Base-by-base conservation (phyloP, 2,113 vertebrate genomes). In the Planiliza haematocheilus region DNA sequence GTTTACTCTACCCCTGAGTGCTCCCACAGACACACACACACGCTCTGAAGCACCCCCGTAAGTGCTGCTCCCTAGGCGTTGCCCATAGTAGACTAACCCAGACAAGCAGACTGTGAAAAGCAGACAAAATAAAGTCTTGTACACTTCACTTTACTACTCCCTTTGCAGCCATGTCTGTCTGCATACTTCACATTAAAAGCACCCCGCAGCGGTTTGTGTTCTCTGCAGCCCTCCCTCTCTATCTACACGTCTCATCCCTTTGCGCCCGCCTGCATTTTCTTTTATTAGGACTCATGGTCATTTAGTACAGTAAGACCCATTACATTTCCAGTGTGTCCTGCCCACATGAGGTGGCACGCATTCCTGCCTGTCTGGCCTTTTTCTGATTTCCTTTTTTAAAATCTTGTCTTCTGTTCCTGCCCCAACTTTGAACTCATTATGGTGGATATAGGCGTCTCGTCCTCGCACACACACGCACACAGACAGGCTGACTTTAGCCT, bases 101-200 rank as follows among this genome's bases (percentile, higher is more conserved):
- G 91, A 90, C 89, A 79, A 84, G 83, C 83, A 88, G 89, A 87
- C 89, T 85, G 85, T 85, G 73, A 89, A 90, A 86, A 85, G 84
- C 83, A 88, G 88, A 89, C 90, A 88, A 90, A 91, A 86, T 90
- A 90, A 89, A 90, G 86, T 87, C 82, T 62, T 81, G 86, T 80
- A 88, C 88, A 79, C 83, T 88, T 89, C 69, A 81, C 80, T 90
- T 88, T 89, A 86, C 79, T 77, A 62, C 77, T 87, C 90, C 83
- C 86, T 86, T 82, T 72, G 82, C 86, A 78, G 57, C 77, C 58
- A 2, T 85, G 84, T 86, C 88, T 91, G 88, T 88, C 84, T 88
- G 84, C 71, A 79, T 86, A 70, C 83, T 86, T 89, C 77, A 85
- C 76, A 86, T 83, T 89, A 86, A 90, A 90, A 87, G 82, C 61